A percentile compares a stretch with the other conserved stretches of the same genome.
phyloP scores from a whole-genome alignment of 2,797 vertebrate species.

The Acanthurus lineatus region DNA sequence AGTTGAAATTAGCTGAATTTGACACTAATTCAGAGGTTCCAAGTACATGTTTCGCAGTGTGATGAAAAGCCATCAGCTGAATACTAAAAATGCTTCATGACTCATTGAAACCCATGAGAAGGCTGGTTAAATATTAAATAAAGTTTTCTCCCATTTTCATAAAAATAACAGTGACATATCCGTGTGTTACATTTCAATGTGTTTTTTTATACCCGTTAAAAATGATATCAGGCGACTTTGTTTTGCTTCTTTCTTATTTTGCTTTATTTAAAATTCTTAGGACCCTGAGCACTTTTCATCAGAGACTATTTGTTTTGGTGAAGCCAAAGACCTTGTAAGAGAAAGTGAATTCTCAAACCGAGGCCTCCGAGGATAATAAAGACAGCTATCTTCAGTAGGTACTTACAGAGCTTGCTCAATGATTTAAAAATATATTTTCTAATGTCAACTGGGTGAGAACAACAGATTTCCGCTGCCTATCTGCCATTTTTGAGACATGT shows the following conservation, averaged over 20 bases:
- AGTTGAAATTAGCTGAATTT: too few relatives aligned
- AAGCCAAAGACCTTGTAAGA: constrained; percentile 38
- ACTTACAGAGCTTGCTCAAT: neutral
- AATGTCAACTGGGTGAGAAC: neutral
- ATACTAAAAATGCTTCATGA: constrained; percentile 16
- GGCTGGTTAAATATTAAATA: constrained; percentile 20
- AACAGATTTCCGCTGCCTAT: neutral
- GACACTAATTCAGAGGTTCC: too few relatives aligned
- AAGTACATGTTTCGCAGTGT: neutral
- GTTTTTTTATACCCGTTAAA: neutral
- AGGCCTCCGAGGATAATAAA: constrained; percentile 18
- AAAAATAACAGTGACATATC: constrained; percentile 17
- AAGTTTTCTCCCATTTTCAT: neutral
- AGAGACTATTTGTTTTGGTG: constrained; percentile 35
- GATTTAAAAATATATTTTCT: constrained; percentile 21
- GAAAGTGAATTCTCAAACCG: constrained; percentile 26
- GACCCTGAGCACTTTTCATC: constrained; percentile 37
- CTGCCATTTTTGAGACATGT: neutral
- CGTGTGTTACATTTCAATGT: neutral
- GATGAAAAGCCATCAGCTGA: constrained; percentile 7
- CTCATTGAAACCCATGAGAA: constrained; percentile 21
- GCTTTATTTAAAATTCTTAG: constrained; percentile 4
- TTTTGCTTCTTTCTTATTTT: constrained; percentile 3
- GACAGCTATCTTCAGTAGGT: neutral
- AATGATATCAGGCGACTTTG: neutral